phyloP scores from a whole-genome alignment of 1,140 invertebrate species.

The Drosophila nannoptera region DNA sequence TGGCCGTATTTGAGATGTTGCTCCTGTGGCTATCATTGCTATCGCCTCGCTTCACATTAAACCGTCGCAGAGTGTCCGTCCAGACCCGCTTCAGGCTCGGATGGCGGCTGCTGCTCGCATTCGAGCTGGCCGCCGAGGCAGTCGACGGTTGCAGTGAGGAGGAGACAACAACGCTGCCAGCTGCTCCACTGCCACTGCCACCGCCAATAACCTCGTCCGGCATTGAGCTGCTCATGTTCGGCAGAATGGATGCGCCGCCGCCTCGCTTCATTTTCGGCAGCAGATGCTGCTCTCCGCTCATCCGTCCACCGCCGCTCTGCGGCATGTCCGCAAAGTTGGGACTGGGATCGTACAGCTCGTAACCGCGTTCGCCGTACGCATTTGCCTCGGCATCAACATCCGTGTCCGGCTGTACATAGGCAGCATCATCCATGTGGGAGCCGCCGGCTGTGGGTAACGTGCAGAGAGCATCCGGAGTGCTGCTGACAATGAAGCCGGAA shows the following conservation, averaged over 20 bases:
- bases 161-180: slow-evolving; percentile 25
- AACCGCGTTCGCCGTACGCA: slow-evolving; percentile 48
- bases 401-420: slow-evolving; percentile 65
- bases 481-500: slow-evolving; percentile 68
- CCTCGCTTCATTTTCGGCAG: slow-evolving; percentile 39
- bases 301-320: slow-evolving; percentile 39
- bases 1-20: slow-evolving; percentile 63
- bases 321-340: slow-evolving; percentile 60
- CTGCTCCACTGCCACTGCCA: not conserved
- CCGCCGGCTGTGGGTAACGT: slow-evolving; percentile 48
- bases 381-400: slow-evolving; percentile 2
- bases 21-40: slow-evolving; percentile 75
- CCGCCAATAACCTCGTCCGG: slow-evolving; percentile 60
- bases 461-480: slow-evolving; percentile 64
- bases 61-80: slow-evolving; percentile 60
- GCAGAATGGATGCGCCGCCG: slow-evolving; percentile 17
- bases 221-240: slow-evolving; percentile 68
- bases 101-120: slow-evolving; percentile 58
- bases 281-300: slow-evolving; percentile 68
- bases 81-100: slow-evolving; percentile 56
- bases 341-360: slow-evolving; percentile 73
- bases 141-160: slow-evolving; percentile 69
- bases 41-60: slow-evolving; percentile 68
- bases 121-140: slow-evolving; percentile 70
- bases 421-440: slow-evolving; percentile 46